Conservation (phyloP, 2,888 invertebrate species). For the Tiliacea aurago region DNA sequence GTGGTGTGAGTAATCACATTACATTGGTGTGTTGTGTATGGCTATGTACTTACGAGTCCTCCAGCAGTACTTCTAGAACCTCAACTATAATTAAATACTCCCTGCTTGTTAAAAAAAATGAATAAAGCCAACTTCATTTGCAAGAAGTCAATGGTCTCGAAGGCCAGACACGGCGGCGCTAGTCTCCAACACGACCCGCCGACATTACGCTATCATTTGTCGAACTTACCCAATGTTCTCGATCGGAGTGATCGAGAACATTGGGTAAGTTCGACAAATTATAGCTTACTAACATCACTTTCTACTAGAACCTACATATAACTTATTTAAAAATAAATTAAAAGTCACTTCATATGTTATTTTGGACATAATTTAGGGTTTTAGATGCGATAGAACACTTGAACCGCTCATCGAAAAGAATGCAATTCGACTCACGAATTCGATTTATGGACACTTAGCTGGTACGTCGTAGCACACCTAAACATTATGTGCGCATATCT, state of each 20-base stretch:
- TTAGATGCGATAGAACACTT: conserved; percentile 27
- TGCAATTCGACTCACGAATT: conserved; percentile 87
- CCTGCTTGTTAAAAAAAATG: conserved; percentile 48
- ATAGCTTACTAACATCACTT: conserved; percentile 50
- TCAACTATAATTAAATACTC: conserved; percentile 34
- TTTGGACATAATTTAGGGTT: conserved; percentile 17
- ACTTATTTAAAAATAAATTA: conserved; percentile 31
- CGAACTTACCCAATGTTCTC: conserved; percentile 81
- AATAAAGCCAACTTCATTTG: conserved; percentile 68
- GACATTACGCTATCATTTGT: conserved; percentile 82
- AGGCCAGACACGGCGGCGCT: conserved; percentile 84
- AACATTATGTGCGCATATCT: conserved; percentile 88
- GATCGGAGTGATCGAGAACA: conserved; percentile 58
- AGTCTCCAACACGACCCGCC: conserved; percentile 72
- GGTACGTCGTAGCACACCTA: conserved; percentile 82
- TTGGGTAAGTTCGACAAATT: no score
- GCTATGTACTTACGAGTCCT: not conserved
- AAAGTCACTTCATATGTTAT: not conserved
- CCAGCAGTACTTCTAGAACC: conserved; percentile 6
- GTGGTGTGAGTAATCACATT: no score
- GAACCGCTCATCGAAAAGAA: conserved; percentile 54
- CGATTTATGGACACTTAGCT: conserved; percentile 86
- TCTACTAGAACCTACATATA: conserved; percentile 53
- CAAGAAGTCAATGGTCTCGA: conserved; percentile 80
- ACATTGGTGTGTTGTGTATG: not conserved